Conservation (phyloP, 2,113 vertebrate species). For the Tautogolabrus adspersus region DNA sequence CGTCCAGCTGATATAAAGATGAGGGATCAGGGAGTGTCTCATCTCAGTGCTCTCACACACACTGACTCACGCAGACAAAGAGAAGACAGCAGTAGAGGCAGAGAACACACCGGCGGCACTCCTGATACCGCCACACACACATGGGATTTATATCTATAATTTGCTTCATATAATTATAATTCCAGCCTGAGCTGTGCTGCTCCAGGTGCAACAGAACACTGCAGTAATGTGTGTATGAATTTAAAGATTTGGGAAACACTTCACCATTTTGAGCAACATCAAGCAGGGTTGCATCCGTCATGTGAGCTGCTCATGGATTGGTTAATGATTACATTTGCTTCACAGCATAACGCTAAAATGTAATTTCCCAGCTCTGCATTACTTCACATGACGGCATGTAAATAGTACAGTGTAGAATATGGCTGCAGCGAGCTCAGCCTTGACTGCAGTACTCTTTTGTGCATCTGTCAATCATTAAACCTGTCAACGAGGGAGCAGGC, state of each 20-base stretch:
- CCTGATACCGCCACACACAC: not conserved
- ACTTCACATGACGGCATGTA: slow-evolving; percentile 26
- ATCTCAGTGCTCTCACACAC: slow-evolving; percentile 27
- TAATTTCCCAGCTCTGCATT: slow-evolving; percentile 14
- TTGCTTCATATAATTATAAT: too few species aligned
- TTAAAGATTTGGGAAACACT: slow-evolving; percentile 31
- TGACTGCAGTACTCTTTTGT: slow-evolving; percentile 56
- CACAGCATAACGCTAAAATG: slow-evolving; percentile 18
- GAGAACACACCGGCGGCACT: slow-evolving; percentile 13
- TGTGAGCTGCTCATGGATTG: slow-evolving; percentile 27
- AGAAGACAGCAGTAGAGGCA: slow-evolving; percentile 9
- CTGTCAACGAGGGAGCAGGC: slow-evolving; percentile 56
- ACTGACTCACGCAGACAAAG: slow-evolving; percentile 25
- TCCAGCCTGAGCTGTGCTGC: not conserved
- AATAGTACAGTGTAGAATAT: slow-evolving; percentile 31
- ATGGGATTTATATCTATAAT: not conserved
- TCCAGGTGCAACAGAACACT: not conserved
- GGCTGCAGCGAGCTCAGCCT: slow-evolving; percentile 28
- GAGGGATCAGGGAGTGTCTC: slow-evolving; percentile 18
- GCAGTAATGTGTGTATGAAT: not conserved
- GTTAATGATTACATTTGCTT: slow-evolving; percentile 50
- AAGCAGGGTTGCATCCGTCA: not conserved
- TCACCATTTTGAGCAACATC: slow-evolving; percentile 21
- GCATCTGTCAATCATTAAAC: slow-evolving; percentile 68
- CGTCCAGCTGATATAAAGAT: slow-evolving; percentile 12